Evolutionary conservation across 2,113 vertebrate genomes (phyloP).

Genomic region (Pungitius pungitius): DNA sequence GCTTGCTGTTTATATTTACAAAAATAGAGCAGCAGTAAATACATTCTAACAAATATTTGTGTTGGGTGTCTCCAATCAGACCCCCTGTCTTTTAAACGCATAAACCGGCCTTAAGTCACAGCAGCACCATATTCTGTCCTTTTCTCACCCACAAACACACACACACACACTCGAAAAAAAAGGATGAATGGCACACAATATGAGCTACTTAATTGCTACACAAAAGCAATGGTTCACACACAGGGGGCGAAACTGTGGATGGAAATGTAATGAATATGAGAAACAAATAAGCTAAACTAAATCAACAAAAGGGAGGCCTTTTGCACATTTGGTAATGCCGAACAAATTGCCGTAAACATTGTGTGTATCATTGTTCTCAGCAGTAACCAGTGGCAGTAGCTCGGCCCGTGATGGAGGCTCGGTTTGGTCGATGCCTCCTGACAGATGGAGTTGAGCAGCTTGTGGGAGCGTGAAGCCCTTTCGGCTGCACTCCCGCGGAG

Average conservation of each 20-base stretch:
- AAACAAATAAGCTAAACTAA: conserved; percentile 14
- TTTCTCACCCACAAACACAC: conserved; percentile 7
- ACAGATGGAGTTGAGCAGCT: conserved; percentile 80
- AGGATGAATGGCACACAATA: conserved; percentile 31
- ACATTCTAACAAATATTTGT: conserved; percentile 43
- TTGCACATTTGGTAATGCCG: conserved; percentile 35
- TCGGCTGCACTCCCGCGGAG: conserved; percentile 68
- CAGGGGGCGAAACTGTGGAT: conserved; percentile 24
- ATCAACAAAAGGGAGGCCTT: conserved; percentile 34
- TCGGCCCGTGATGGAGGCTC: conserved; percentile 52
- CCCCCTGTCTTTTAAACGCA: conserved; percentile 2
- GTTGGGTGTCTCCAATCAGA: conserved; percentile 21
- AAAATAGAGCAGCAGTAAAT: conserved; percentile 57
- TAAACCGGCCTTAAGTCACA: conserved; percentile 17
- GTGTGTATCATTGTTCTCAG: conserved; percentile 31
- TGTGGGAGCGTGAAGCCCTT: conserved; percentile 70
- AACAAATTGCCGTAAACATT: conserved; percentile 37
- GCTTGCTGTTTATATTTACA: conserved; percentile 70
- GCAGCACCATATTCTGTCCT: conserved; percentile 7
- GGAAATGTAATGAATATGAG: conserved; percentile 8
- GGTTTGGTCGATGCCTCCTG: conserved; percentile 64
- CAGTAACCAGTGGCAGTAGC: conserved; percentile 39
- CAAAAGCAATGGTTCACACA: conserved; percentile 40
- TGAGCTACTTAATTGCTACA: conserved; percentile 13
- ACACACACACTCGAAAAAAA: neutral